Evolutionary conservation across 2,113 vertebrate species (phyloP), one percentile per base, ranked within the genome.

Genomic region (Erythrocebus patas): DNA sequence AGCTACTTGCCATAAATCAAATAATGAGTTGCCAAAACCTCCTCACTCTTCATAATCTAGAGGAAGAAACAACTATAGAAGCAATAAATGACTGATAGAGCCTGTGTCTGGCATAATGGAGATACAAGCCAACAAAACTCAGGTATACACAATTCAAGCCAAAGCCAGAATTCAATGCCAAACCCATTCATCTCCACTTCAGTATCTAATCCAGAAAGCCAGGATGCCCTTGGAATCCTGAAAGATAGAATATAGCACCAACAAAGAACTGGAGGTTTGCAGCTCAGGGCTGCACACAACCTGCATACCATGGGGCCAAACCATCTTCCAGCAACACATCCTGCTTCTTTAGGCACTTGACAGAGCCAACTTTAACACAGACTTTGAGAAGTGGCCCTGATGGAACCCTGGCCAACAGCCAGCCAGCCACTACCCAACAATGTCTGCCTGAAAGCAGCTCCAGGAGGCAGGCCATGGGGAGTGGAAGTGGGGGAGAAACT

Each of bases 1-100:
- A 93, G 35, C 38, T 20, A 85, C 18, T 97, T 61, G 61, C 57
- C 5, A 25, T 81, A 93, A 95, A 96, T 91, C 61, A 87, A 93
- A 72, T 84, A 70, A 72, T 40, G 14, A 18, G 30, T 61, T 91
- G 45, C 92, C 50, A 81, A 92, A 95, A 38, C 23, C n/a, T 94
- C 64, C 35, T n/a, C 57, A 32, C 22, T 92, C 48, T 94, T 64
- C 76, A 82, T 87, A 76, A 83, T 81, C 43, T 70, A 72, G 27
- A 80, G 55, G 30, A 94, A 93, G 91, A 91, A 94, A 80, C 27
- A 94, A 68, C 52, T 76, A 30, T 7, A 50, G 48, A 25, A 91
- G 6, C 12, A 94, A 59, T 35, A 70, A 81, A 93, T 81, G 38
- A 59, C 32, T 22, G 9, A 76, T 30, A 80, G 68, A 95, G 25